Evolutionary conservation across 2,113 vertebrate species (phyloP).

Genomic region (Pituophis catenifer): DNA sequence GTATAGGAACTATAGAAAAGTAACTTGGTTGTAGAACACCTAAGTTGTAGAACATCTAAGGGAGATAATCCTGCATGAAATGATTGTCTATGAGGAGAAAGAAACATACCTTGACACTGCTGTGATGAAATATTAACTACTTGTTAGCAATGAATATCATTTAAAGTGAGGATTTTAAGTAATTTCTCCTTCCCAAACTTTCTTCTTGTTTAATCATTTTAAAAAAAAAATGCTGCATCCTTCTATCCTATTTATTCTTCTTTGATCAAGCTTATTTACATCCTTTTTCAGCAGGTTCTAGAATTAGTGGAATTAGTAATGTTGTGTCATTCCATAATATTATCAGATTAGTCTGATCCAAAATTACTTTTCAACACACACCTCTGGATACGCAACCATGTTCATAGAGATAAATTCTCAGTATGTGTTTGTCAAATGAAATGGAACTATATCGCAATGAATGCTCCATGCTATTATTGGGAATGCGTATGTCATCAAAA

Average conservation of each 20-base stretch:
- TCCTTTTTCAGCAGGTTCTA: background rate
- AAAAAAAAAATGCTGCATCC: slow-evolving; percentile 21
- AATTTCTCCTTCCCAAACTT: slow-evolving; percentile 37
- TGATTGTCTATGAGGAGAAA: background rate
- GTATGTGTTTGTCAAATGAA: background rate
- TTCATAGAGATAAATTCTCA: background rate
- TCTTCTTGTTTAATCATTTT: slow-evolving; percentile 15
- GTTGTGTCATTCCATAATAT: background rate
- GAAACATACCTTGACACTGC: slow-evolving; percentile 24
- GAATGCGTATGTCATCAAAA: background rate
- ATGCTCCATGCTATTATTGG: background rate
- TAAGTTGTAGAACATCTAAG: slow-evolving; percentile 5
- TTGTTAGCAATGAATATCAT: background rate
- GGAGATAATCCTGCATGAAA: background rate
- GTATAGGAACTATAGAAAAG: background rate
- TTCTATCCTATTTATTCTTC: slow-evolving; percentile 15
- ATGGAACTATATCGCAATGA: background rate
- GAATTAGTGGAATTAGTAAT: background rate
- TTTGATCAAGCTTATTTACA: background rate
- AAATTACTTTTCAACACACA: background rate
- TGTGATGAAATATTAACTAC: slow-evolving; percentile 44
- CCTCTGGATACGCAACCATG: background rate
- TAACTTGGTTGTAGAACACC: background rate
- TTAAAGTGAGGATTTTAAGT: slow-evolving; percentile 25
- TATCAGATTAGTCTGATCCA: background rate